Evolutionary conservation across 2,113 vertebrate genomes (phyloP).

Genomic region (Cichladusa arquata): DNA sequence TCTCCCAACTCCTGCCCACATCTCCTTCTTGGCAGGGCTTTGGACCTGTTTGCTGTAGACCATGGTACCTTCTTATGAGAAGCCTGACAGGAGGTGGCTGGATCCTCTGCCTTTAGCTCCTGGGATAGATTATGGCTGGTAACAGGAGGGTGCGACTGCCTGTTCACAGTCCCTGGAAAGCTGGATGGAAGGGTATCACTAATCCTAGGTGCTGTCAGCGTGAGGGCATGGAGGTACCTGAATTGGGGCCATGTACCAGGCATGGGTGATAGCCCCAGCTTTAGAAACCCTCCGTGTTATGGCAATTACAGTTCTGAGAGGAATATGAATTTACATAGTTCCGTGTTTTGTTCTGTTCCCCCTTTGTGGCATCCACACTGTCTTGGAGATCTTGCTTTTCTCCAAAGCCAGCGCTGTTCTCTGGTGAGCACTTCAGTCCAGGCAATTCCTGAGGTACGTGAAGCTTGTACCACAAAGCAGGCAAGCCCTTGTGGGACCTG

Average conservation of each 20-base stretch:
- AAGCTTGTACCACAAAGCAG: background rate
- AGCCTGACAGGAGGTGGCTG: background rate
- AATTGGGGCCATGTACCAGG: background rate
- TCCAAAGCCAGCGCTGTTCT: background rate
- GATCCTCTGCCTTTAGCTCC: background rate
- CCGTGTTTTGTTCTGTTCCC: background rate
- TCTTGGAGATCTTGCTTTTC: background rate
- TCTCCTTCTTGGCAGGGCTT: background rate
- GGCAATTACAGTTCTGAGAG: background rate
- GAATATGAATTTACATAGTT: background rate
- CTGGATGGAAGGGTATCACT: background rate
- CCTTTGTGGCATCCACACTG: background rate
- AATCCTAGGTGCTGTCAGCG: background rate
- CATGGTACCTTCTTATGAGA: background rate
- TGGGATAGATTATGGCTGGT: no score
- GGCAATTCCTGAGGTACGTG: background rate
- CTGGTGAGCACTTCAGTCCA: background rate
- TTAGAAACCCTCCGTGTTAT: background rate
- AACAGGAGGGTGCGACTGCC: background rate
- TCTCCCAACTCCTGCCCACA: background rate
- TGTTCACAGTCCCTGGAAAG: background rate
- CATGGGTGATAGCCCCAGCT: accelerated
- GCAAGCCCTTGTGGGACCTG: background rate
- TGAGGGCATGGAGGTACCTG: background rate
- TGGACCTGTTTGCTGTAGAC: background rate